Evolutionary conservation across 2,888 invertebrate species (phyloP).

Genomic region (Drosophila fulvimacula): DNA sequence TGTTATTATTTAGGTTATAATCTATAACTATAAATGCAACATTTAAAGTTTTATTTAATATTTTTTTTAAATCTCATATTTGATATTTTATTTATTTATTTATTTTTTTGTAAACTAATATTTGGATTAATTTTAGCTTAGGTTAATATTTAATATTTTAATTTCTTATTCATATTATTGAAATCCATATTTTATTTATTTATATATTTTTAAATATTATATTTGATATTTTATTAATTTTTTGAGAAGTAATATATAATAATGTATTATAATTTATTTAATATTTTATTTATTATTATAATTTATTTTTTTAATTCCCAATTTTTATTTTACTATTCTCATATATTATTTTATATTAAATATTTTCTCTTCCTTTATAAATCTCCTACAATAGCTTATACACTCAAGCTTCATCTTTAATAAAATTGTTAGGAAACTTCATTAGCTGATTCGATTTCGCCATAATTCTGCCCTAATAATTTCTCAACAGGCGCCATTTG

Average conservation of each 20-base stretch:
- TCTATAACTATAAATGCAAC: too few species aligned
- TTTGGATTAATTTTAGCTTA: not conserved
- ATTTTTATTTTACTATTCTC: not conserved
- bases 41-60: not conserved
- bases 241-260: too few species aligned
- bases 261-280: too few species aligned
- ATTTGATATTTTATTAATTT: too few species aligned
- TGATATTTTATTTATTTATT: not conserved
- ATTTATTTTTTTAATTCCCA: not conserved
- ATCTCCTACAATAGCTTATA: not conserved
- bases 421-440: conserved; percentile 48
- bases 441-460: conserved; percentile 71
- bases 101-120: not conserved
- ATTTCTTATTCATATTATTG: too few species aligned
- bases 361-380: not conserved
- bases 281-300: not conserved
- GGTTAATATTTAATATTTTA: too few species aligned
- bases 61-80: not conserved
- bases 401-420: not conserved
- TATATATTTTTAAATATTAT: too few species aligned
- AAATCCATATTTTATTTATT: too few species aligned
- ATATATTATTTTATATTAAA: not conserved
- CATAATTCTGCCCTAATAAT: conserved; percentile 75
- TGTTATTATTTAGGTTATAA: not conserved
- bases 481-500: conserved; percentile 75